Base-by-base conservation (phyloP, 1,140 invertebrate genomes). In the Alviniconcha marisindica region DNA sequence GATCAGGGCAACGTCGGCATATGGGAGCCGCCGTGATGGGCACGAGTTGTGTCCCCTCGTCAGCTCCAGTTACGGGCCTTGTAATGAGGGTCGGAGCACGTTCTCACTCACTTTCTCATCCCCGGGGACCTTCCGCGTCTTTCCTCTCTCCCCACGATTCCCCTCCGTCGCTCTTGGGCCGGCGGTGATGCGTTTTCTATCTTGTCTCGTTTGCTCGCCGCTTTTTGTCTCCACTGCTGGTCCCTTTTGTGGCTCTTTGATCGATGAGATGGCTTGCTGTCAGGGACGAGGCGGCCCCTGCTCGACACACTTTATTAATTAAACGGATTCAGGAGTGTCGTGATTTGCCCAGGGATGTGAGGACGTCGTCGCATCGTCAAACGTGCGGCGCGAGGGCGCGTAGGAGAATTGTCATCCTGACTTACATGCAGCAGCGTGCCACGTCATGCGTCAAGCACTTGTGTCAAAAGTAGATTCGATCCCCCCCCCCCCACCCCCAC, bases 31-130 rank as follows among this genome's bases (percentile, higher is more conserved):
- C 78, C 78, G 78, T 66, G 51, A 69, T 40, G 28, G 54, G 78
- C 78, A 80, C 78, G 78, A 80, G 78, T 80, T 63, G 31, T 80
- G 56, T 80, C 78, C 76, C 78, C 60, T 80, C 60, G 31, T 80
- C 78, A 44, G 40, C 78, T 80, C 78, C 78, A 80, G 78, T 80
- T 80, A 80, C 78, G 51, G 51, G 36, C 56, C 78, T 38, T 80
- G 56, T 80, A 80, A 80, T 80, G 78, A 66, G 51, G 78, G 78
- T 66, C 36, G 40, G 33, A 40, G 78, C 78, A 80, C 78, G 78
- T 66, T 42, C 78, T 24, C 31, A 31, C 56, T 60, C 40, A 80
- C 3, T 15, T 24, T 38, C 24, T 69, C 51, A 40, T 80, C 78
- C 60, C 78, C 21, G 4, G 60, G 78, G 78, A 80, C 10, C 33